These are phyloP conservation scores for Scelioninae gen. 2 DNA, from an alignment of 2,888 invertebrate genomes.

Conservation along the genomic window DNA sequence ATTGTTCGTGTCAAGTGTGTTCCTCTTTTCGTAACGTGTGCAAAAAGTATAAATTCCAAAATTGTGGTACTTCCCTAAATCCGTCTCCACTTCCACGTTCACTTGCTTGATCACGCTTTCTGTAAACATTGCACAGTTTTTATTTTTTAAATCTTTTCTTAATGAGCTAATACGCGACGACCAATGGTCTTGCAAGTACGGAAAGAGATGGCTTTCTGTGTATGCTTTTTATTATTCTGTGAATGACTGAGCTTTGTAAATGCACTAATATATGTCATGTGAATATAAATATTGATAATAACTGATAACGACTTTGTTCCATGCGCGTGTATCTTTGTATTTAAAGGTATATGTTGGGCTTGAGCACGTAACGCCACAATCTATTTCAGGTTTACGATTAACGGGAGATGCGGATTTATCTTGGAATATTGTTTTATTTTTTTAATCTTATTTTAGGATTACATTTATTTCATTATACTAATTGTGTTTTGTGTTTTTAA, in stretches of 20 bases:
- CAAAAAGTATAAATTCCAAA: no score
- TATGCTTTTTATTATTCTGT: constrained; percentile 27
- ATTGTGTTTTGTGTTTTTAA: constrained; percentile 40
- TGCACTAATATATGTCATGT: constrained; percentile 26
- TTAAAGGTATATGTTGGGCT: constrained; percentile 35
- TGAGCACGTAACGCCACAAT: constrained; percentile 34
- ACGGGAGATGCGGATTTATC: constrained; percentile 41
- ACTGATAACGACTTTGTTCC: neutral
- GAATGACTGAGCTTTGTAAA: constrained; percentile 35
- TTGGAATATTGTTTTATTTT: constrained; percentile 20
- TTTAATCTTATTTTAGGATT: constrained; percentile 30
- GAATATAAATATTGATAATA: constrained; percentile 11
- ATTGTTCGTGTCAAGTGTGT: no score
- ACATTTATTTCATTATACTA: constrained; percentile 13
- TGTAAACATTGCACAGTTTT: constrained; percentile 21
- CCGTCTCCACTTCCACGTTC: no score
- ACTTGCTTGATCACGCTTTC: constrained; percentile 33
- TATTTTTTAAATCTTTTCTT: constrained; percentile 20
- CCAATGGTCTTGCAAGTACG: constrained; percentile 48
- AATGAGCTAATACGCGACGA: constrained; percentile 36
- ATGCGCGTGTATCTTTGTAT: constrained; percentile 12
- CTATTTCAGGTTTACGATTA: constrained; percentile 45
- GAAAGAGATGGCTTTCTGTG: constrained; percentile 35
- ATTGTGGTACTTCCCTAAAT: no score
- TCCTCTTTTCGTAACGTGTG: no score